Conservation (phyloP, 2,888 invertebrate species). For the Leptopilina drosophilae region DNA sequence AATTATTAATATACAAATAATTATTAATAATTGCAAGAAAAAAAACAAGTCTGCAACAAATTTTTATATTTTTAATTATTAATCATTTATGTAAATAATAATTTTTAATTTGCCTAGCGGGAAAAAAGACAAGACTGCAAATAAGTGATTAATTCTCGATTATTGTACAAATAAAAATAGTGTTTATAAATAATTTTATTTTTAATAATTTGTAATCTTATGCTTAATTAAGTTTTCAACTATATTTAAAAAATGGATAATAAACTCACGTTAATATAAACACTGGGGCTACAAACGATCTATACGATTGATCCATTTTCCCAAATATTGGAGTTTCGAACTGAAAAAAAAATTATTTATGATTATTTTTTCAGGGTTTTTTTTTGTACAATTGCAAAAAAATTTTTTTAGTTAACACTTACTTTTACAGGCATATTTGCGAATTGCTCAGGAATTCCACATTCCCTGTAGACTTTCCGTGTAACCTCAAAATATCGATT, state of each 20-base stretch:
- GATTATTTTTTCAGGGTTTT: background rate
- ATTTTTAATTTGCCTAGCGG: too few relatives aligned
- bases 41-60: too few relatives aligned
- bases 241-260: background rate
- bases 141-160: too few relatives aligned
- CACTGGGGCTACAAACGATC: slow-evolving; percentile 90
- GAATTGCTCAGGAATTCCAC: slow-evolving; percentile 80
- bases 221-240: background rate
- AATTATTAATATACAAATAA: too few relatives aligned
- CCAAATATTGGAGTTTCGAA: slow-evolving; percentile 87
- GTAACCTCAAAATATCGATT: slow-evolving; percentile 85
- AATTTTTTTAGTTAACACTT: slow-evolving; percentile 52
- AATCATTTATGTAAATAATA: too few relatives aligned
- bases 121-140: too few relatives aligned
- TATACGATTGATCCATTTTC: slow-evolving; percentile 82
- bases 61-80: too few relatives aligned
- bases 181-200: too few relatives aligned
- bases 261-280: slow-evolving; percentile 87
- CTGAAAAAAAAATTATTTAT: slow-evolving; percentile 68
- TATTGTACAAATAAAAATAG: too few relatives aligned
- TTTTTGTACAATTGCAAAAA: slow-evolving; percentile 35
- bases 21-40: too few relatives aligned
- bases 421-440: slow-evolving; percentile 81
- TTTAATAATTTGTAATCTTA: slow-evolving; percentile 44
- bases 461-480: slow-evolving; percentile 81